Conservation (phyloP, 2,113 vertebrate species). For the Hippocampus zosterae region DNA sequence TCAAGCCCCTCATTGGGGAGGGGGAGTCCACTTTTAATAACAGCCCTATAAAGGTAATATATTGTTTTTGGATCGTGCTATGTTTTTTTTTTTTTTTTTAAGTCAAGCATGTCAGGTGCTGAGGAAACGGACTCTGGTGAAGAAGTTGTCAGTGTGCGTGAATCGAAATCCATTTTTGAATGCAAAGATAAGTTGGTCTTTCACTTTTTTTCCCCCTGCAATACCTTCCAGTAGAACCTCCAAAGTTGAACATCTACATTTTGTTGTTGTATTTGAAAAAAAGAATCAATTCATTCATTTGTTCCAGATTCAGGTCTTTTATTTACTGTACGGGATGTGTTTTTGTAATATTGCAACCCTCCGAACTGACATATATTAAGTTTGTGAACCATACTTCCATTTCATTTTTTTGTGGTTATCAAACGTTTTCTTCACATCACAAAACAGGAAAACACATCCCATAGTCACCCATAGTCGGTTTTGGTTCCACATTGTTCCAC, state of each 20-base stretch:
- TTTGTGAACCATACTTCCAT: too few species aligned
- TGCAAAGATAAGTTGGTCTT: not conserved
- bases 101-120: not conserved
- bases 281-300: not conserved
- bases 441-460: not conserved
- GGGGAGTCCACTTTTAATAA: slow-evolving; percentile 7
- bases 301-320: too few species aligned
- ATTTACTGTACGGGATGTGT: too few species aligned
- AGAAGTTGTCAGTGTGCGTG: slow-evolving; percentile 26
- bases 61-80: slow-evolving; percentile 24
- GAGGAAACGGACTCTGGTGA: slow-evolving; percentile 35
- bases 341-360: too few species aligned
- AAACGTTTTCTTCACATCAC: too few species aligned
- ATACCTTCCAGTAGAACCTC: not conserved
- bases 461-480: not conserved
- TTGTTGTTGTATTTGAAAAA: not conserved
- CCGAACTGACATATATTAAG: too few species aligned
- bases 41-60: slow-evolving; percentile 21
- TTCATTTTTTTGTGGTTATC: too few species aligned
- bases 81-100: not conserved
- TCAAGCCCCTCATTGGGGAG: not conserved
- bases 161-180: not conserved
- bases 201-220: not conserved
- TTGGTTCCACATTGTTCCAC: not conserved
- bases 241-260: not conserved